These are phyloP conservation scores for Oncorhynchus clarkii DNA, from an alignment of 2,113 vertebrate species.

Conservation along the genomic window DNA sequence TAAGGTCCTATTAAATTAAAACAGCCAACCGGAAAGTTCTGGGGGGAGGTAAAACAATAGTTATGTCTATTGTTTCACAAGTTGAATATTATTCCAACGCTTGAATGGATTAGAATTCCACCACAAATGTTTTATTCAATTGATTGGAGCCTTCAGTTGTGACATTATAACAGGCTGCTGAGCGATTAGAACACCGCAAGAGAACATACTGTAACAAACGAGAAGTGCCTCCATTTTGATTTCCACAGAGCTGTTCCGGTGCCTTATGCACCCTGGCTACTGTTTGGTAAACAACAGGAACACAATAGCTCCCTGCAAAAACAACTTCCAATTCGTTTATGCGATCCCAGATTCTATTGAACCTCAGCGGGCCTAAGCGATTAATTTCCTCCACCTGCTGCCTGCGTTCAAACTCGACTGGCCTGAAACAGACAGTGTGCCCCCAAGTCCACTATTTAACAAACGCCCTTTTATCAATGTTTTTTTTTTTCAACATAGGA, in stretches of 20 bases:
- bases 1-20: too few relatives aligned
- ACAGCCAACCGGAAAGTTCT: too few relatives aligned
- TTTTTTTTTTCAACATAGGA: conserved; percentile 39
- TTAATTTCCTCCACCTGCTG: conserved; percentile 59
- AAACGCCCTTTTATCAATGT: neutral
- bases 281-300: conserved; percentile 38
- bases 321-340: conserved; percentile 49
- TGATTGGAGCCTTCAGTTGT: neutral
- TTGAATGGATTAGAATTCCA: too few relatives aligned
- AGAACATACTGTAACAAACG: neutral
- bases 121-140: too few relatives aligned
- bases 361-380: conserved; percentile 25
- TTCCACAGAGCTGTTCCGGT: neutral
- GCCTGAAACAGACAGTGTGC: conserved; percentile 30
- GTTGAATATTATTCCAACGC: too few relatives aligned
- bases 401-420: conserved; percentile 41
- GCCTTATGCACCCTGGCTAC: conserved; percentile 36
- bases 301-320: conserved; percentile 35
- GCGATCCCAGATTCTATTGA: conserved; percentile 31
- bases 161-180: neutral
- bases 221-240: conserved; percentile 6
- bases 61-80: too few relatives aligned
- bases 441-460: too few relatives aligned
- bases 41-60: too few relatives aligned
- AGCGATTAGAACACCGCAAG: neutral